Percentiles rank a stretch among this genome's conserved stretches.
phyloP scores from a whole-genome alignment of 2,797 vertebrate species.

The Protosalanx chinensis region DNA sequence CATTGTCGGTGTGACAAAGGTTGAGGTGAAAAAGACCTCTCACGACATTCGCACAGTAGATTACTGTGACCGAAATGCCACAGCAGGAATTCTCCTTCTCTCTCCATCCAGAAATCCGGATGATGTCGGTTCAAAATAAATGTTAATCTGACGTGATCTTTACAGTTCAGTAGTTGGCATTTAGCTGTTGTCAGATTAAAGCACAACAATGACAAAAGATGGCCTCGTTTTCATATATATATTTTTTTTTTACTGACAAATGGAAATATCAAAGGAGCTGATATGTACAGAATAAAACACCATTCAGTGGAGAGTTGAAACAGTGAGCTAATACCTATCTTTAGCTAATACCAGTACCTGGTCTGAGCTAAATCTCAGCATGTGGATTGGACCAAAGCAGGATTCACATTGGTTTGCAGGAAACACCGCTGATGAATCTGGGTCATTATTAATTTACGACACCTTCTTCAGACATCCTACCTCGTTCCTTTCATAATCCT shows the following conservation, averaged over 20 bases:
- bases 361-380: neutral
- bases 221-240: too few species aligned
- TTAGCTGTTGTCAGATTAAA: slow-evolving; percentile 1
- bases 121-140: neutral
- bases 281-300: neutral
- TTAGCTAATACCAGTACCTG: neutral
- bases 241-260: neutral
- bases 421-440: slow-evolving; percentile 55
- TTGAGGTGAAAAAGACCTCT: slow-evolving; percentile 7
- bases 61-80: neutral
- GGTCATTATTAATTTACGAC: slow-evolving; percentile 68
- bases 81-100: too few species aligned
- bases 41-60: neutral
- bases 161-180: neutral
- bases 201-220: neutral
- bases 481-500: slow-evolving; percentile 4
- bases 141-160: neutral
- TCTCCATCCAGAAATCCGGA: neutral
- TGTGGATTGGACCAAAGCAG: slow-evolving; percentile 36
- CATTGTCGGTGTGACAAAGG: slow-evolving; percentile 21
- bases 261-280: neutral
- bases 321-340: neutral
- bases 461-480: slow-evolving; percentile 42
- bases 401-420: slow-evolving; percentile 38
- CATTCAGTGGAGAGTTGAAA: neutral